Evolutionary conservation across 2,113 vertebrate species (phyloP).

Genomic region (Gorsachius goisagi): DNA sequence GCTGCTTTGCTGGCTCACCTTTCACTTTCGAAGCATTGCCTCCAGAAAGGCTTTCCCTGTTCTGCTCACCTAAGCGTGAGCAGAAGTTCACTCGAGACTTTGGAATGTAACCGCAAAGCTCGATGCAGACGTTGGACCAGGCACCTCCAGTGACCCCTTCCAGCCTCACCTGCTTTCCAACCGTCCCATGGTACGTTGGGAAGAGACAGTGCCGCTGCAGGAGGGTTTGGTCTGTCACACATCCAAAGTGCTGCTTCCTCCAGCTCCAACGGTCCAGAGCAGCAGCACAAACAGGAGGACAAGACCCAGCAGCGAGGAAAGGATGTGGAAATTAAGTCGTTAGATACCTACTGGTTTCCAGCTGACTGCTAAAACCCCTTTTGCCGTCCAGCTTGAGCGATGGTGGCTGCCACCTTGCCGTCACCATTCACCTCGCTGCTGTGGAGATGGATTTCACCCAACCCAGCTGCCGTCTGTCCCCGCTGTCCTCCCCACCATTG

Average conservation of each 20-base stretch:
- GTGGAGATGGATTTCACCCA: neutral
- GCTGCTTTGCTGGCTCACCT: neutral
- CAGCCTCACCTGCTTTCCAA: neutral
- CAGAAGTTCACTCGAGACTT: neutral
- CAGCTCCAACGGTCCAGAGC: accelerated
- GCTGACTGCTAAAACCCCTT: neutral
- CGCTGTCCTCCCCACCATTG: neutral
- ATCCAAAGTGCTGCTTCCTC: neutral
- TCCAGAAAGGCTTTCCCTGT: neutral
- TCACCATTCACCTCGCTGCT: neutral
- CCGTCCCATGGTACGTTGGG: accelerated
- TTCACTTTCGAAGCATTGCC: accelerated
- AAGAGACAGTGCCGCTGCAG: accelerated
- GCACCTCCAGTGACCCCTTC: neutral
- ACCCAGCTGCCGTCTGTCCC: neutral
- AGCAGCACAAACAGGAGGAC: neutral
- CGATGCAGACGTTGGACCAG: accelerated
- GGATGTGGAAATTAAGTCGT: neutral
- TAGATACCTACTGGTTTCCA: neutral
- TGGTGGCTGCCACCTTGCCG: neutral
- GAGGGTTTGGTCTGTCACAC: neutral
- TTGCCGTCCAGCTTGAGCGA: neutral
- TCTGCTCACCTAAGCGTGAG: accelerated
- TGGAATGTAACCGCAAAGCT: neutral
- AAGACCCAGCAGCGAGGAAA: neutral